Conservation (phyloP, 2,888 invertebrate species). For the Odontomyia ornata region DNA sequence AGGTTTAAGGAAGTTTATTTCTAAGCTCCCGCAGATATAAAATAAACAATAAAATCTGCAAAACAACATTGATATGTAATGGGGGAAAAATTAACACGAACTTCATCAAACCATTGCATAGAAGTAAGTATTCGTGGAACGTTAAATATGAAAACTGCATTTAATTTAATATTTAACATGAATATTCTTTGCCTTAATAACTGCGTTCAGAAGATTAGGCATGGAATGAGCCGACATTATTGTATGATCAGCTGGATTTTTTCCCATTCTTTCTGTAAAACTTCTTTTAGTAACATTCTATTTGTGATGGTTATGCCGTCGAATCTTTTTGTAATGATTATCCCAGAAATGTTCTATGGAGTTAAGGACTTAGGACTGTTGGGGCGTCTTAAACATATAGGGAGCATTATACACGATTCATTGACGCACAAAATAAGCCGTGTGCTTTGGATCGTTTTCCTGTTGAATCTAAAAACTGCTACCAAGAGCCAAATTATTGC, state of each 20-base stretch:
- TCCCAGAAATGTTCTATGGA: neutral
- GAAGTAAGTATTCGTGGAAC: neutral
- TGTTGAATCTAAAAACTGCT: constrained; percentile 12
- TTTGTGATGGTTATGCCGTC: neutral
- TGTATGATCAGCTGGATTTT: neutral
- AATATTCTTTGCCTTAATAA: neutral
- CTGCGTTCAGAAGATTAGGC: neutral
- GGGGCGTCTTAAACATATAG: neutral
- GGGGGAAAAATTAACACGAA: neutral
- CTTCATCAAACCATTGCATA: neutral
- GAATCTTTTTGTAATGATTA: neutral
- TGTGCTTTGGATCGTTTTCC: neutral
- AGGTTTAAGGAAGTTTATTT: neutral
- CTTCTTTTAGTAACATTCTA: neutral
- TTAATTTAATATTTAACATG: neutral
- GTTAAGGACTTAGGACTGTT: neutral
- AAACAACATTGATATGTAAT: neutral
- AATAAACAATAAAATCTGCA: neutral
- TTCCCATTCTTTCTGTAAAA: neutral
- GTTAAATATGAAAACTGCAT: neutral
- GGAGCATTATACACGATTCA: neutral
- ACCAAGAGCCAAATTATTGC: neutral
- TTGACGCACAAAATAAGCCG: constrained; percentile 20
- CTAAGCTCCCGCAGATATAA: neutral
- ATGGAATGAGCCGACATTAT: neutral